Evolutionary conservation across 1,140 invertebrate species (phyloP), one percentile per base, ranked within the genome.

Genomic region (Daktulosphaira vitifoliae): DNA sequence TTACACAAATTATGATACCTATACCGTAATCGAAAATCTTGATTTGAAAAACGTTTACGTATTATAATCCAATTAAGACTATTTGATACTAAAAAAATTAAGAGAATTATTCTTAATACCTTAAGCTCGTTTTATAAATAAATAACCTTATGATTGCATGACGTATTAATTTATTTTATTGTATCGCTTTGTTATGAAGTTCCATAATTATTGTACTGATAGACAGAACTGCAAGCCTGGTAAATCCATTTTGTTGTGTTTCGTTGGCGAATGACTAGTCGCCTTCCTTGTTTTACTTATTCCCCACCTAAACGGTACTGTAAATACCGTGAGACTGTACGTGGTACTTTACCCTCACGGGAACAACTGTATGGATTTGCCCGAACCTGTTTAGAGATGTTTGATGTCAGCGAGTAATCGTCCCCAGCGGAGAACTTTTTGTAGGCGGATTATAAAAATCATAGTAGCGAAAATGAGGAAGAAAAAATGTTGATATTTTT

Each of bases 351-450:
- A 62, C 56, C 56, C 20, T 25, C 9, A 16, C 16, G 38, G 42
- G 6, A 48, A 25, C 13, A 23, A 9, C 16, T 16, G 13, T 9
- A 8, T 62, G 56, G 56, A 62, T 26, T 62, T 9, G 42, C 56
- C 56, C 56, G 42, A 62, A 62, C 56, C 56, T 62, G 56, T 62
- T 62, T 48, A 46, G 16, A 62, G 54, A 29, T 16, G 56, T 62
- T 62, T 62, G 56, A 62, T 62, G 56, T 62, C 42, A 46, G 56
- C 42, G 22, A 62, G 42, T 39, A 15, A 11, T 11, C 39, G 56
- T 62, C 42, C 56, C 42, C 56, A 62, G 56, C 56, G 56, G 56
- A 62, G 56, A 62, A 48, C 25, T 62, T 46, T 62, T 62, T 62
- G 56, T 48, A 62, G 56, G 56, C 56, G 56, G 39, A 62, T 48